Conservation (phyloP, 2,797 vertebrate species). For the Acanthiza pusilla region DNA sequence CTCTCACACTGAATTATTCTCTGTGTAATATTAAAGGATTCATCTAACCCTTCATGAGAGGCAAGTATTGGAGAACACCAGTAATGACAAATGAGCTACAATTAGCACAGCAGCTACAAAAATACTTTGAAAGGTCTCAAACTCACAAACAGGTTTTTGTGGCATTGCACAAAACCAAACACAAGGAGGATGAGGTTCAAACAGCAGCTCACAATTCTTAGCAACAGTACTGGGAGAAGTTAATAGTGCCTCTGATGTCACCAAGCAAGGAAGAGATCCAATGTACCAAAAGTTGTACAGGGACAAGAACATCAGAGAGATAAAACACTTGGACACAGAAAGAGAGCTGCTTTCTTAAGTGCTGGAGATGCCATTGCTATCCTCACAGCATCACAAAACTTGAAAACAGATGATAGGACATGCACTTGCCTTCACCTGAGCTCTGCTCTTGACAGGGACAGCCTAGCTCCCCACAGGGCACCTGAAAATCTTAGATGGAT, state of each 20-base stretch:
- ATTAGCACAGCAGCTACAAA: background rate
- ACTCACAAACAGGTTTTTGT: background rate
- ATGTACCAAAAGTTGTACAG: background rate
- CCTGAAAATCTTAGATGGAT: background rate
- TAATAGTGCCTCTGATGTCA: background rate
- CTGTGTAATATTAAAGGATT: background rate
- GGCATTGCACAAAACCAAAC: background rate
- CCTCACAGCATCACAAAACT: background rate
- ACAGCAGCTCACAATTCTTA: background rate
- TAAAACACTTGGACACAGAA: background rate
- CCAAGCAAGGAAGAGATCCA: background rate
- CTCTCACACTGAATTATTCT: background rate
- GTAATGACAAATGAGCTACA: background rate
- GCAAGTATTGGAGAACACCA: background rate
- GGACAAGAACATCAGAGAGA: background rate
- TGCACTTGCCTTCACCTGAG: background rate
- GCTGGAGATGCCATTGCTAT: background rate
- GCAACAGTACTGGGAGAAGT: background rate
- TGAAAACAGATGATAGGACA: background rate
- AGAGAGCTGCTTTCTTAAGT: background rate
- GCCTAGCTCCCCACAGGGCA: rapidly evolving
- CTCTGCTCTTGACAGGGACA: background rate
- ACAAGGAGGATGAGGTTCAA: background rate
- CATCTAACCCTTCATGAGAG: background rate
- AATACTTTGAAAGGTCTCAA: background rate